Conservation (phyloP, 1,140 invertebrate species). For the Brevipalpus yothersi region DNA sequence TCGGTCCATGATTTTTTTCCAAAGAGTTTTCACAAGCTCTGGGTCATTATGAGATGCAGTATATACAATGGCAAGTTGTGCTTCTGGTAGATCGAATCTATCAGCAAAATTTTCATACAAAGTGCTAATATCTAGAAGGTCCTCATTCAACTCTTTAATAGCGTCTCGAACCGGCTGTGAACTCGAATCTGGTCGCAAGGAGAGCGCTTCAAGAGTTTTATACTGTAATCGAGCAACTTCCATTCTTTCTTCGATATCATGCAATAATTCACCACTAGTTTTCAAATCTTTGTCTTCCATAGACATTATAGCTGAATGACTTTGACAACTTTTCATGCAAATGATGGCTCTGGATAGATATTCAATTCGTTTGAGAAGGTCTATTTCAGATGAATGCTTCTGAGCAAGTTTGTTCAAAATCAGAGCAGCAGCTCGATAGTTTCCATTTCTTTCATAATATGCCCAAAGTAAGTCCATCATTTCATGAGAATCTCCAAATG, state of each 20-base stretch:
- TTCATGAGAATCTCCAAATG: conserved; percentile 21
- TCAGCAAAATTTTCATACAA: conserved; percentile 34
- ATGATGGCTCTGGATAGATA: conserved; percentile 83
- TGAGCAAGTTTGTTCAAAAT: conserved; percentile 67
- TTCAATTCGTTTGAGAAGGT: conserved; percentile 40
- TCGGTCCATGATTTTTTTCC: conserved; percentile 28
- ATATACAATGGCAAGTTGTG: conserved; percentile 28
- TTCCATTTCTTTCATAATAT: conserved; percentile 72
- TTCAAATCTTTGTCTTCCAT: conserved; percentile 18
- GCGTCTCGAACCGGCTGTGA: conserved; percentile 20
- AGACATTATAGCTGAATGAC: conserved; percentile 38
- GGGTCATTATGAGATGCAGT: conserved; percentile 27
- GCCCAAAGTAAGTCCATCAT: conserved; percentile 79
- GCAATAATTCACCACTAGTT: conserved; percentile 43
- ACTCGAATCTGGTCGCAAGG: conserved; percentile 28
- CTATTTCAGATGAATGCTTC: conserved; percentile 33
- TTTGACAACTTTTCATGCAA: conserved; percentile 66
- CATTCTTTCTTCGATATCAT: conserved; percentile 78
- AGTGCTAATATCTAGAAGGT: conserved; percentile 32
- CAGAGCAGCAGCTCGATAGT: conserved; percentile 74
- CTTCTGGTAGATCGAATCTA: conserved; percentile 25
- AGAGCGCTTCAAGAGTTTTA: conserved; percentile 29
- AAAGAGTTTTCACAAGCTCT: conserved; percentile 26
- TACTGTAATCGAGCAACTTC: conserved; percentile 54
- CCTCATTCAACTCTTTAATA: conserved; percentile 24